Evolutionary conservation across 2,888 invertebrate genomes (phyloP).

Genomic region (Lissocephala sabroskyi): DNA sequence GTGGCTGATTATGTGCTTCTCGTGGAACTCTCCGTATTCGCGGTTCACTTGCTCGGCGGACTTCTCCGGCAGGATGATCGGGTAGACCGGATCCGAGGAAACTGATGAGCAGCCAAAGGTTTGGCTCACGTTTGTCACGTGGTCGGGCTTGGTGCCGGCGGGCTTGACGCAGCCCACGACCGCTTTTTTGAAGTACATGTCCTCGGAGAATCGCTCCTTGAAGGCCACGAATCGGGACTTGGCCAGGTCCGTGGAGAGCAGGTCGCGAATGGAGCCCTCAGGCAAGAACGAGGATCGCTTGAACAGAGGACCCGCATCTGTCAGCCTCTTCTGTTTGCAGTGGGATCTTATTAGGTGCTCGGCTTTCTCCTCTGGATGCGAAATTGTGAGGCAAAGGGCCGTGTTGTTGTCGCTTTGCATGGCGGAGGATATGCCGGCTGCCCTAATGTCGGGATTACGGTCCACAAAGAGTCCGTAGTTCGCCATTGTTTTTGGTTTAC

Average conservation of each 20-base stretch:
- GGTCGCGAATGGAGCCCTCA: slow-evolving; percentile 34
- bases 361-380: slow-evolving; percentile 51
- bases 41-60: slow-evolving; percentile 43
- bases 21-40: slow-evolving; percentile 51
- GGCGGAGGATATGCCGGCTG: slow-evolving; percentile 42
- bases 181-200: slow-evolving; percentile 56
- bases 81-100: slow-evolving; percentile 29
- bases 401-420: slow-evolving; percentile 1
- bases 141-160: slow-evolving; percentile 51
- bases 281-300: slow-evolving; percentile 29
- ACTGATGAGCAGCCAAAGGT: slow-evolving; percentile 44
- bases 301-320: slow-evolving; percentile 1
- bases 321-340: slow-evolving; percentile 16
- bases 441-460: slow-evolving; percentile 35
- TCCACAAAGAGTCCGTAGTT: slow-evolving; percentile 45
- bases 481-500: slow-evolving; percentile 40
- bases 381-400: slow-evolving; percentile 27
- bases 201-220: slow-evolving; percentile 65
- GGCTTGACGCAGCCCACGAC: slow-evolving; percentile 45
- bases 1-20: slow-evolving; percentile 63
- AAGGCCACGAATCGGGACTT: slow-evolving; percentile 64
- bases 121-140: slow-evolving; percentile 49
- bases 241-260: slow-evolving; percentile 49
- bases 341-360: slow-evolving; percentile 41
- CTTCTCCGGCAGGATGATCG: slow-evolving; percentile 50